These are phyloP conservation scores for Grallaria varia DNA, from an alignment of 2,113 vertebrate species.

Conservation along the genomic window DNA sequence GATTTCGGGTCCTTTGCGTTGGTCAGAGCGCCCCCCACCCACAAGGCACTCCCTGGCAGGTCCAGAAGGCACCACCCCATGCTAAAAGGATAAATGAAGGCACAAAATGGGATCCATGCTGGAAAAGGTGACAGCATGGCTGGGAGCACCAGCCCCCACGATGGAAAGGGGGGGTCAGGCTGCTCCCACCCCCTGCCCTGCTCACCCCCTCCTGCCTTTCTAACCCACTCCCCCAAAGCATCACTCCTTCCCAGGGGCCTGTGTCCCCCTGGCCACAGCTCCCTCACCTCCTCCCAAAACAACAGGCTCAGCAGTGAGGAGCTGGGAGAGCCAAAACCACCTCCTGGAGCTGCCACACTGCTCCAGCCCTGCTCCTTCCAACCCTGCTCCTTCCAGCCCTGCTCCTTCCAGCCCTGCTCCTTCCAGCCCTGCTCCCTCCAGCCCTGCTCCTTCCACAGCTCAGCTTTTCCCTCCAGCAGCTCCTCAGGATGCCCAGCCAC, in stretches of 20 bases:
- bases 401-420: not conserved
- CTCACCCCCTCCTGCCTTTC: not conserved
- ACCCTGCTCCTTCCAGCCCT: not conserved
- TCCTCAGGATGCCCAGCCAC: not conserved
- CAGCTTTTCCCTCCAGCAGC: not conserved
- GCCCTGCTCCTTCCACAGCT: not conserved
- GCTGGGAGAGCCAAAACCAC: not conserved
- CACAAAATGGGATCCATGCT: not conserved
- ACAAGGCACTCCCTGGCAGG: accelerated
- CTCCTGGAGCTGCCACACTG: accelerated
- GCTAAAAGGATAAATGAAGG: not conserved
- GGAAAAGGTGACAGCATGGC: not conserved
- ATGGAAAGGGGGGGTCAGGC: accelerated
- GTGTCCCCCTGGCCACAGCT: not conserved
- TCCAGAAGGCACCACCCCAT: not conserved
- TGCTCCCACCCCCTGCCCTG: not conserved
- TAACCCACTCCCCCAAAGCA: not conserved
- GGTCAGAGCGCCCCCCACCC: not conserved
- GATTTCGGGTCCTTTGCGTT: accelerated
- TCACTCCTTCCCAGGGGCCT: not conserved
- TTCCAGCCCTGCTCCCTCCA: not conserved
- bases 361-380: not conserved
- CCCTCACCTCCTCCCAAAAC: accelerated
- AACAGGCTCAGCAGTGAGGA: accelerated
- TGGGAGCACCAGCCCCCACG: not conserved